Conservation (phyloP, 1,140 invertebrate genomes). For the Solenopsis fugax region DNA sequence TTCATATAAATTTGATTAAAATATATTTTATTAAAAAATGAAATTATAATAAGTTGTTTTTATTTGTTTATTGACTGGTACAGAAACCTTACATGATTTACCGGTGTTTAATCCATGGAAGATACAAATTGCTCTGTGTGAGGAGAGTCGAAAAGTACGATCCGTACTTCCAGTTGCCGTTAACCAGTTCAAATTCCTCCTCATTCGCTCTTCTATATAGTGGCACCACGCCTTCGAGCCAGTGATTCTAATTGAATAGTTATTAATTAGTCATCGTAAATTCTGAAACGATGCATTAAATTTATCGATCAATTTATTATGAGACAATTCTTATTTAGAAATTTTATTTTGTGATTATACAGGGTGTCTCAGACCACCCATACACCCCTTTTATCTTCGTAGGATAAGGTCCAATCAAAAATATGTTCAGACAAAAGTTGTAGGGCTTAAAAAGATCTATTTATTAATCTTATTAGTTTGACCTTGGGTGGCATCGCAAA, state of each 20-base stretch:
- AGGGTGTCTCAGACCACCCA: too few relatives aligned
- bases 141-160: constrained; percentile 93
- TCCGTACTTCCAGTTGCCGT: constrained; percentile 93
- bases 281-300: constrained; percentile 4
- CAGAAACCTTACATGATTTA: constrained; percentile 75
- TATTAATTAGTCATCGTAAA: not conserved
- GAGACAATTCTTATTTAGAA: constrained; percentile 8
- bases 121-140: constrained; percentile 90
- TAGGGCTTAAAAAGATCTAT: too few relatives aligned
- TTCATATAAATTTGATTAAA: too few relatives aligned
- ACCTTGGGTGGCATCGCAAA: too few relatives aligned
- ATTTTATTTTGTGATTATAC: too few relatives aligned
- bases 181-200: constrained; percentile 91
- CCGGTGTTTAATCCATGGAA: constrained; percentile 92
- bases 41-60: too few relatives aligned
- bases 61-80: too few relatives aligned
- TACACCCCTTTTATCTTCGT: too few relatives aligned
- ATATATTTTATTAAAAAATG: too few relatives aligned
- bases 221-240: constrained; percentile 92
- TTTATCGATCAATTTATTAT: constrained; percentile 17
- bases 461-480: too few relatives aligned
- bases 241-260: constrained; percentile 88
- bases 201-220: constrained; percentile 90
- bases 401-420: too few relatives aligned
- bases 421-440: too few relatives aligned